phyloP scores from a whole-genome alignment of 2,797 vertebrate genomes.

The Xenopus petersii region DNA sequence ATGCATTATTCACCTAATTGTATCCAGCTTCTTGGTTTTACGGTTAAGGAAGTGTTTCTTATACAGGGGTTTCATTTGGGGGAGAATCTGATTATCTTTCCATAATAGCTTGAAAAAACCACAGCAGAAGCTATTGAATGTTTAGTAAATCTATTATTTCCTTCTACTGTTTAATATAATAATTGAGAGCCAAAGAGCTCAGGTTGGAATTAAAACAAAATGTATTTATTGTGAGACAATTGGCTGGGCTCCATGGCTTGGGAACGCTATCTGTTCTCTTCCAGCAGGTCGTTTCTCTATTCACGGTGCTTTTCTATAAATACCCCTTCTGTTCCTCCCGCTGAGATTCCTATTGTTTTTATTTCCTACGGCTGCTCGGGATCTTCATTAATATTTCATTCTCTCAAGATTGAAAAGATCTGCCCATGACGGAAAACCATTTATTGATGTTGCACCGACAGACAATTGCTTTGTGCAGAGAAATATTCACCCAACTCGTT shows the following conservation, averaged over 20 bases:
- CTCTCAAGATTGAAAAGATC: constrained; percentile 29
- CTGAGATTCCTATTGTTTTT: constrained; percentile 30
- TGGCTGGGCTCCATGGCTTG: constrained; percentile 14
- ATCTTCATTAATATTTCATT: constrained; percentile 42
- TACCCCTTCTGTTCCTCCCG: constrained; percentile 17
- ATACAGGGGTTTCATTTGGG: no score
- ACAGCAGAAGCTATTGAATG: no score
- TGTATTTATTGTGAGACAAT: background rate
- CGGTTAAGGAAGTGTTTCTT: no score
- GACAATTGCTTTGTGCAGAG: constrained; percentile 5
- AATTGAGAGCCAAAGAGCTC: no score
- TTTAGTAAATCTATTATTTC: no score
- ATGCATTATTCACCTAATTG: no score
- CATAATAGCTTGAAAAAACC: no score
- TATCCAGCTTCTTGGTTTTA: no score
- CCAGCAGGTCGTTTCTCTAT: constrained; percentile 27
- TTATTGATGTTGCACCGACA: background rate
- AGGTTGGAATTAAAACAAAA: no score
- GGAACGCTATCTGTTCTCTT: constrained; percentile 18
- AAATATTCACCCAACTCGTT: background rate
- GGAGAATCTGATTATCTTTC: no score
- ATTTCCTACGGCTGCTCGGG: constrained; percentile 7
- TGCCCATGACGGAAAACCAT: constrained; percentile 5
- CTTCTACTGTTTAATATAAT: no score
- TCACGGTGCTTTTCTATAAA: constrained; percentile 22